Evolutionary conservation across 2,797 vertebrate species (phyloP).

Genomic region (Karalla daura): DNA sequence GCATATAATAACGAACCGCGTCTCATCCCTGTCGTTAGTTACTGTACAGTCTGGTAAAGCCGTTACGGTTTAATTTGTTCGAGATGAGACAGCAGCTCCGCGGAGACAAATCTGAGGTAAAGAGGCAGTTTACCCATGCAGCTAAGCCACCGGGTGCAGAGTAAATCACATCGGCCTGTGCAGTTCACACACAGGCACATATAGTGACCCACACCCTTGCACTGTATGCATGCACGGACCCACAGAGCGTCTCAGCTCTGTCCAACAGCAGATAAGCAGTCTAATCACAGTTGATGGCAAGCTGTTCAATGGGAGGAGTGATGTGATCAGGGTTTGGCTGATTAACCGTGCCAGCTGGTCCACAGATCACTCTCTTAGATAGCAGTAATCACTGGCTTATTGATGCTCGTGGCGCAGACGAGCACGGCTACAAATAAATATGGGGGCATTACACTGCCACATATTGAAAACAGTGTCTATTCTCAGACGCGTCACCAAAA

Average conservation of each 20-base stretch:
- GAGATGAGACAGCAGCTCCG: not conserved
- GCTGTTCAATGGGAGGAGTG: slow-evolving; percentile 66
- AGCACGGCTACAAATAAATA: slow-evolving; percentile 42
- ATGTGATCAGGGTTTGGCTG: slow-evolving; percentile 70
- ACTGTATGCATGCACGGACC: slow-evolving; percentile 20
- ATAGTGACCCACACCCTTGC: not conserved
- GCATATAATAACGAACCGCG: not conserved
- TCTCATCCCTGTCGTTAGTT: not conserved
- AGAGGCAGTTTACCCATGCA: slow-evolving; percentile 1
- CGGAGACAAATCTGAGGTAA: slow-evolving; percentile 17
- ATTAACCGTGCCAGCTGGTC: slow-evolving; percentile 73
- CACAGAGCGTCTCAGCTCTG: slow-evolving; percentile 26
- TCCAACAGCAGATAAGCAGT: slow-evolving; percentile 67
- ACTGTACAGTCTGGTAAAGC: not conserved
- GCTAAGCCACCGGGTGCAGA: slow-evolving; percentile 9
- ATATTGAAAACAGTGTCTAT: slow-evolving; percentile 21
- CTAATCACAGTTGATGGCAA: slow-evolving; percentile 69
- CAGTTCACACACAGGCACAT: slow-evolving; percentile 2
- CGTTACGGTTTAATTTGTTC: slow-evolving; percentile 22
- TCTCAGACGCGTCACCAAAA: slow-evolving; percentile 12
- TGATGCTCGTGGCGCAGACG: slow-evolving; percentile 48
- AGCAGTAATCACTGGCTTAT: slow-evolving; percentile 68
- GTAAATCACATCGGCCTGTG: slow-evolving; percentile 30
- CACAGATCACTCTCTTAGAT: slow-evolving; percentile 66
- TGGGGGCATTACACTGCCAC: slow-evolving; percentile 7